A percentile compares a stretch with the other conserved stretches of the same genome.
Evolutionary conservation across 2,888 invertebrate species (phyloP).

Genomic region (Sinhomidia bicolor): DNA sequence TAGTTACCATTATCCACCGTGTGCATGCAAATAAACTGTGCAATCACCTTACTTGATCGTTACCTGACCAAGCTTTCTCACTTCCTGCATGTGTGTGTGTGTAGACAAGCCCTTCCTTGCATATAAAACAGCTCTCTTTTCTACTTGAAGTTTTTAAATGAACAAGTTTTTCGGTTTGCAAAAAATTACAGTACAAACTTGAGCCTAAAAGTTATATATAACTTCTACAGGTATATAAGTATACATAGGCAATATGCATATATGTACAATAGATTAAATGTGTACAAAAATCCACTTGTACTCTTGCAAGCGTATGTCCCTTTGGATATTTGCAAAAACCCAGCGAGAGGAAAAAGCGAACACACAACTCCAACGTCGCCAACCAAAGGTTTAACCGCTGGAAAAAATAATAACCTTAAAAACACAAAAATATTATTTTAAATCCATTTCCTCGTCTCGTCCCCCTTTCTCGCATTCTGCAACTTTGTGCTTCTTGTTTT

Average conservation of each 20-base stretch:
- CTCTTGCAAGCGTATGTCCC: not conserved
- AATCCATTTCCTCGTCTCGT: conserved; percentile 10
- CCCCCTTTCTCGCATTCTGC: not conserved
- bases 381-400: not conserved
- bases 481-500: not conserved
- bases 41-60: conserved; percentile 29
- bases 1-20: not conserved
- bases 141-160: not conserved
- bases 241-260: too few relatives aligned
- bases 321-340: not conserved
- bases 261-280: too few relatives aligned
- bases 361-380: not conserved
- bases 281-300: not conserved
- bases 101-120: conserved; percentile 20
- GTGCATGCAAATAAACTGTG: conserved; percentile 1
- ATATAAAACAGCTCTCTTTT: not conserved
- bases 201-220: not conserved
- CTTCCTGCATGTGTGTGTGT: conserved; percentile 51
- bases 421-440: conserved; percentile 31
- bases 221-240: not conserved
- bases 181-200: not conserved
- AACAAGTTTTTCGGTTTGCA: not conserved
- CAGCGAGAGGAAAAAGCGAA: not conserved
- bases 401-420: not conserved
- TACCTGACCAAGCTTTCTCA: conserved; percentile 21